phyloP scores from a whole-genome alignment of 2,113 vertebrate species.

The Taurulus bubalis region DNA sequence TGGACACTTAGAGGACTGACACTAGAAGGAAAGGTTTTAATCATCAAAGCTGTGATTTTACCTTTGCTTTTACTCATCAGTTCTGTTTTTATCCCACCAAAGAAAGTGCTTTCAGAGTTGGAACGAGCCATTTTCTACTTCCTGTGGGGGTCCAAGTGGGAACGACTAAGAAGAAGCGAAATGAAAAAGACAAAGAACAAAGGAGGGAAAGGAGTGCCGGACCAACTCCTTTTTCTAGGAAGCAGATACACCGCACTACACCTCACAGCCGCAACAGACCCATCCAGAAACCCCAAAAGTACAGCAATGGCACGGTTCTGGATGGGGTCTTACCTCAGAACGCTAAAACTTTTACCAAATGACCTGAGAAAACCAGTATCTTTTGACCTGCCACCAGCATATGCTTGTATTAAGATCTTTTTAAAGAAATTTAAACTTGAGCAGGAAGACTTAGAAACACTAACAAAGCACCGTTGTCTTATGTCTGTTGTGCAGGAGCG shows the following conservation, averaged over 20 bases:
- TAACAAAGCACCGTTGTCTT: neutral
- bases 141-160: no score
- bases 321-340: neutral
- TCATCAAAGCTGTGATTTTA: no score
- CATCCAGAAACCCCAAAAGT: neutral
- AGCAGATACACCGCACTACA: neutral
- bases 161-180: neutral
- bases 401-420: neutral
- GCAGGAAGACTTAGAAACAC: neutral
- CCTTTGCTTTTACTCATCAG: no score
- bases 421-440: constrained; percentile 1
- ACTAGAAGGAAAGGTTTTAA: no score
- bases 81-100: no score
- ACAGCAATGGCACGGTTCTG: neutral
- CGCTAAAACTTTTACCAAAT: neutral
- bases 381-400: neutral
- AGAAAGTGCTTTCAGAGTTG: no score
- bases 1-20: no score
- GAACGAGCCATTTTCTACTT: no score
- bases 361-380: neutral
- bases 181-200: neutral
- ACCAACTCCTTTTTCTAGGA: neutral
- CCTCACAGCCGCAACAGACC: neutral
- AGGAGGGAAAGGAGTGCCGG: neutral
- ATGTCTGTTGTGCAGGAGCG: constrained; percentile 19